Conservation (phyloP, 2,888 invertebrate species). For the Catocala fraxini region DNA sequence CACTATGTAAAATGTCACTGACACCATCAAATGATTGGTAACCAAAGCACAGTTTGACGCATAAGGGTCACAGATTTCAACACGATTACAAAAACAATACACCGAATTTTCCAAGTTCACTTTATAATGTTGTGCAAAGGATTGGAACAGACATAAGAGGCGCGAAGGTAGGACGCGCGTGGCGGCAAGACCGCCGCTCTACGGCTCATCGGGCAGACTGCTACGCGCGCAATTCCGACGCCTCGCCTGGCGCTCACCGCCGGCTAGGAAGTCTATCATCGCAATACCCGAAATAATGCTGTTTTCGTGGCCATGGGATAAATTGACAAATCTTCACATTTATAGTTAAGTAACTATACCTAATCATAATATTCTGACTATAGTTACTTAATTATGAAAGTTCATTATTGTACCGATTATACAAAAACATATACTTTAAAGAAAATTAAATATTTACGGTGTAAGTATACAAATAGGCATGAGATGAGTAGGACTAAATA, state of each 20-base stretch:
- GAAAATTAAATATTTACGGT: not conserved
- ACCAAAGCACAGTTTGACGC: conserved; percentile 28
- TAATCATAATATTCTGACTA: no score
- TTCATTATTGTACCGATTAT: no score
- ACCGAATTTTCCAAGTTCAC: conserved; percentile 23
- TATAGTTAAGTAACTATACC: no score
- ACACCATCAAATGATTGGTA: conserved; percentile 49
- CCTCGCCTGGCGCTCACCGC: conserved; percentile 66
- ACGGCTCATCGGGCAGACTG: conserved; percentile 86
- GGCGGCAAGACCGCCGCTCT: conserved; percentile 85
- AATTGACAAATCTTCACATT: conserved; percentile 4
- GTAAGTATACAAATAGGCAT: not conserved
- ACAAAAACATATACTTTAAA: no score
- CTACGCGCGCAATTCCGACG: conserved; percentile 59
- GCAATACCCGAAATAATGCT: conserved; percentile 44
- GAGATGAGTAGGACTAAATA: no score
- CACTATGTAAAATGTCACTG: conserved; percentile 59
- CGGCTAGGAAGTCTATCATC: conserved; percentile 71
- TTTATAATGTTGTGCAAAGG: conserved; percentile 43
- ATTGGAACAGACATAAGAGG: conserved; percentile 61
- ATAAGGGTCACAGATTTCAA: conserved; percentile 25
- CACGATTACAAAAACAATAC: conserved; percentile 18
- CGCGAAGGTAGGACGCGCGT: conserved; percentile 64
- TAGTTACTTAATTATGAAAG: no score
- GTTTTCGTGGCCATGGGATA: conserved; percentile 5